Conservation (phyloP, 2,888 invertebrate species). For the Pyrochroa serraticornis region DNA sequence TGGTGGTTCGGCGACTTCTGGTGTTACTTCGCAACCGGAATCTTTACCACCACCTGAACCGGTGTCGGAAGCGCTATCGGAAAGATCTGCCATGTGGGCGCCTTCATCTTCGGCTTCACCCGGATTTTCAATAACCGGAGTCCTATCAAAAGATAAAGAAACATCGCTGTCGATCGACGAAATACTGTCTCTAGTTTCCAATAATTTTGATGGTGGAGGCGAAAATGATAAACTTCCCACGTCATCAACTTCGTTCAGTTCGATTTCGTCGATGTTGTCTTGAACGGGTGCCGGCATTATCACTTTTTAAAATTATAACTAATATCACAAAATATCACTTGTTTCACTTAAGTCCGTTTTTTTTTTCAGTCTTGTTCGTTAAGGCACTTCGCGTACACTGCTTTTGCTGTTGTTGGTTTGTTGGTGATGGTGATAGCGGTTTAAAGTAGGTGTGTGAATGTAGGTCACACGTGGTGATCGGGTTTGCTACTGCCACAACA, state of each 20-base stretch:
- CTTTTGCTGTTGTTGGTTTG: constrained; percentile 5
- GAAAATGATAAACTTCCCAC: constrained; percentile 50
- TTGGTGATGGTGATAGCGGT: no score
- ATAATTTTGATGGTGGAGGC: constrained; percentile 59
- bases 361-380: constrained; percentile 29
- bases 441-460: constrained; percentile 30
- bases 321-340: constrained; percentile 52
- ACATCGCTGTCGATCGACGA: constrained; percentile 68
- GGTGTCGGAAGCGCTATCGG: constrained; percentile 70
- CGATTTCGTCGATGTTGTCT: constrained; percentile 47
- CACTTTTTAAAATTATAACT: constrained; percentile 34
- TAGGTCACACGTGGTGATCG: constrained; percentile 47
- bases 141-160: constrained; percentile 62
- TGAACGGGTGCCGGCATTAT: constrained; percentile 53
- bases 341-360: constrained; percentile 16
- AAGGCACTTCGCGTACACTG: constrained; percentile 32
- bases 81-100: constrained; percentile 66
- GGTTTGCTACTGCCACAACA: constrained; percentile 56
- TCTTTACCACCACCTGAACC: constrained; percentile 71
- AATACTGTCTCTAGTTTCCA: constrained; percentile 65
- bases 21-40: constrained; percentile 70
- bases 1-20: constrained; percentile 64
- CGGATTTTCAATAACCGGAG: constrained; percentile 45
- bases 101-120: constrained; percentile 64
- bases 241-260: constrained; percentile 53